Evolutionary conservation across 1,140 invertebrate species (phyloP).

Genomic region (Bactericera cockerelli): DNA sequence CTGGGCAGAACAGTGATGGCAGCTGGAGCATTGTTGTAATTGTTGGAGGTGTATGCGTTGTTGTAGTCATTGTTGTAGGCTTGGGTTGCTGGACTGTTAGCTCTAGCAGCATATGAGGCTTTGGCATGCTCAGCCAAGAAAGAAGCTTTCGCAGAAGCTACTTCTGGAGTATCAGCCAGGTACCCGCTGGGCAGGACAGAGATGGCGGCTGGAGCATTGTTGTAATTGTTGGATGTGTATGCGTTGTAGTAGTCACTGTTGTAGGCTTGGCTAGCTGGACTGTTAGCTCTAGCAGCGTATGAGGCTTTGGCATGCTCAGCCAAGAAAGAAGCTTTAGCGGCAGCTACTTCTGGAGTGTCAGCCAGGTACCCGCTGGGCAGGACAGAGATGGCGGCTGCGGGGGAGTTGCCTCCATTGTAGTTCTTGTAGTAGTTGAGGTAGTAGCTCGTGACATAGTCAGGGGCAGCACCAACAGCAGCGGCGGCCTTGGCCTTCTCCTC

Average conservation of each 20-base stretch:
- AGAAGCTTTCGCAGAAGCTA: slow-evolving; percentile 36
- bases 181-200: slow-evolving; percentile 37
- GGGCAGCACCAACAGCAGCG: slow-evolving; percentile 13
- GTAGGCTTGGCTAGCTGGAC: slow-evolving; percentile 10
- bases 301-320: slow-evolving; percentile 26
- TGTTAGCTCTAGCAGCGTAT: slow-evolving; percentile 17
- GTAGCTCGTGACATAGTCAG: slow-evolving; percentile 19
- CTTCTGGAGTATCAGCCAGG: slow-evolving; percentile 38
- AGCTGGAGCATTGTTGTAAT: slow-evolving; percentile 23
- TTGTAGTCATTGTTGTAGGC: slow-evolving; percentile 18
- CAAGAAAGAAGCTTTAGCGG: slow-evolving; percentile 32
- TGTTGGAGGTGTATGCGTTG: slow-evolving; percentile 23
- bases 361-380: slow-evolving; percentile 40
- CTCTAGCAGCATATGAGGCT: slow-evolving; percentile 35
- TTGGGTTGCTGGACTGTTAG: slow-evolving; percentile 34
- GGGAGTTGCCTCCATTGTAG: neutral
- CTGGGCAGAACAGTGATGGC: slow-evolving; percentile 33
- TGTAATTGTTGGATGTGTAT: neutral
- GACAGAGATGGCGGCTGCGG: slow-evolving; percentile 18
- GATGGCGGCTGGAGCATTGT: neutral
- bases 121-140: slow-evolving; percentile 23
- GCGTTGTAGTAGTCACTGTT: slow-evolving; percentile 18
- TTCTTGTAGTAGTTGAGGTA: neutral
- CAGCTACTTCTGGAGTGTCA: slow-evolving; percentile 34
- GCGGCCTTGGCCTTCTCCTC: slow-evolving; percentile 25